These are phyloP conservation scores for Chironomus tepperi DNA, from an alignment of 1,140 invertebrate species.

Conservation along the genomic window DNA sequence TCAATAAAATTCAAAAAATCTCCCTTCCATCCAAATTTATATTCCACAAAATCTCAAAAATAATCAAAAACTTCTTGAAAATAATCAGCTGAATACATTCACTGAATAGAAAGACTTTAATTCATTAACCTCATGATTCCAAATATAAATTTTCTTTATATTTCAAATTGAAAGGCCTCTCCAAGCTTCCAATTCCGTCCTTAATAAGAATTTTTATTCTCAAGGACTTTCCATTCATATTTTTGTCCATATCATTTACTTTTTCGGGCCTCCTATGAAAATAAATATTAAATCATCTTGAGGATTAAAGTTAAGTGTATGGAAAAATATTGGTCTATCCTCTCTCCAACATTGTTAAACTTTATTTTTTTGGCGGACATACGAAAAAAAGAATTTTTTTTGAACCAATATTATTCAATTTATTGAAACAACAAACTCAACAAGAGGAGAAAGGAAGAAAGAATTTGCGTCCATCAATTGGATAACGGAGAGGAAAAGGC, in stretches of 20 bases:
- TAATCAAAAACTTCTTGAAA: too few relatives aligned
- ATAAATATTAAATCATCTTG: conserved; percentile 2
- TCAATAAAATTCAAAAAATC: too few relatives aligned
- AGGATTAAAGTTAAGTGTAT: conserved; percentile 14
- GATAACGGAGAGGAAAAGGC: not conserved
- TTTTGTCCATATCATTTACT: not conserved
- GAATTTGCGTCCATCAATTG: not conserved
- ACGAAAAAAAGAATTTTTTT: not conserved
- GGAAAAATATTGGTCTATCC: not conserved
- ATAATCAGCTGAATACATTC: not conserved
- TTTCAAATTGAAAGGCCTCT: not conserved
- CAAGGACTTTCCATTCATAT: not conserved
- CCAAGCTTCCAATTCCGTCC: not conserved
- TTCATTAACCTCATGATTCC: not conserved
- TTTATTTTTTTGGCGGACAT: not conserved
- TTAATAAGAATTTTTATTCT: not conserved
- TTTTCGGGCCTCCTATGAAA: not conserved
- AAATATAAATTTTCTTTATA: not conserved
- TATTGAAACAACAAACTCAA: conserved; percentile 14
- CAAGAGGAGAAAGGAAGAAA: not conserved
- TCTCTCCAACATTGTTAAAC: not conserved
- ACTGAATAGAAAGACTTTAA: not conserved
- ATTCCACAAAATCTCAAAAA: too few relatives aligned
- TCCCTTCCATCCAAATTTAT: not conserved
- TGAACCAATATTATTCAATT: conserved; percentile 14